These are phyloP conservation scores for Lates calcarifer DNA, from an alignment of 2,113 vertebrate species.

Conservation along the genomic window DNA sequence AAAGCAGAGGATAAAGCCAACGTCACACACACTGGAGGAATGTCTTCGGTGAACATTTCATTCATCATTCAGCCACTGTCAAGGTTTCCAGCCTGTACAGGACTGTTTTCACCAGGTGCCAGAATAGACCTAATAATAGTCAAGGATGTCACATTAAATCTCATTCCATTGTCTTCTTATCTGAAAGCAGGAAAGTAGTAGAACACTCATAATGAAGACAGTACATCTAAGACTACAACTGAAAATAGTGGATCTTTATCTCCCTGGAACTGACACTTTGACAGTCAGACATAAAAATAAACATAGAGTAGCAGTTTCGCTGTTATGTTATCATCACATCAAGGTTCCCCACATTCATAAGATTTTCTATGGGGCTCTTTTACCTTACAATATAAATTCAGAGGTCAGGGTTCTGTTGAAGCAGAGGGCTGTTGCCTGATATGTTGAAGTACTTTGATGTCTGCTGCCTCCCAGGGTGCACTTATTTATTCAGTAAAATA, in stretches of 20 bases:
- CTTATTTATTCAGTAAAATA: slow-evolving; percentile 70
- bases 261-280: neutral
- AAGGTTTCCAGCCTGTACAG: neutral
- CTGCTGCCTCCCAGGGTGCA: slow-evolving; percentile 39
- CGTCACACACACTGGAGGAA: neutral
- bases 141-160: neutral
- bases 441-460: slow-evolving; percentile 52
- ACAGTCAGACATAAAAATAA: neutral
- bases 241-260: neutral
- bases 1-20: neutral
- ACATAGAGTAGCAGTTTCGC: neutral
- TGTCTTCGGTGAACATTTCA: neutral
- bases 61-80: too few species aligned
- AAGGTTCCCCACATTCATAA: neutral
- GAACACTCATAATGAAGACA: neutral
- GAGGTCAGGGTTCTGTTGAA: slow-evolving; percentile 34
- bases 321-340: neutral
- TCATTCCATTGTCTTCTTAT: neutral
- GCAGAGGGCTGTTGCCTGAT: slow-evolving; percentile 38
- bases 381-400: slow-evolving; percentile 7
- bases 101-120: neutral
- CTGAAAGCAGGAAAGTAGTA: neutral
- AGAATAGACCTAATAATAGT: neutral
- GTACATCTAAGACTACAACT: neutral
- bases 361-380: neutral